phyloP scores from a whole-genome alignment of 2,113 vertebrate genomes.

The Aspidoscelis tigris region DNA sequence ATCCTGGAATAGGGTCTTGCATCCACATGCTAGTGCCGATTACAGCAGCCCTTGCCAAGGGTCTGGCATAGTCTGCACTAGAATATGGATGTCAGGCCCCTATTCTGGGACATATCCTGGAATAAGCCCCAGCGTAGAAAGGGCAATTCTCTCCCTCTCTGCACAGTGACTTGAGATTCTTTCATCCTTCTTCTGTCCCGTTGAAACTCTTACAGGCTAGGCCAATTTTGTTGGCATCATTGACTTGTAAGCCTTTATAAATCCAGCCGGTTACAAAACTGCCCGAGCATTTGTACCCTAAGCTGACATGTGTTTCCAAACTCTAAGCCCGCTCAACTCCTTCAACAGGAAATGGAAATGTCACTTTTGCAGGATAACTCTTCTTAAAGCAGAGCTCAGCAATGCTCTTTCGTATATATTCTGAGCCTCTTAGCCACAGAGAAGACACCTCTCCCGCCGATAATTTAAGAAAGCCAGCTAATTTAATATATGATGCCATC shows the following conservation, averaged over 20 bases:
- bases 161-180: too few species aligned
- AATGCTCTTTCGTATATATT: neutral
- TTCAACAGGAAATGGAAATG: conserved; percentile 38
- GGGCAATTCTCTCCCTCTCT: too few species aligned
- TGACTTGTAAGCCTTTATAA: conserved; percentile 21
- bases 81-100: too few species aligned
- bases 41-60: too few species aligned
- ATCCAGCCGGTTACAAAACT: neutral
- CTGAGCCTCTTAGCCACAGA: conserved; percentile 10
- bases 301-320: conserved; percentile 34
- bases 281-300: neutral
- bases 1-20: too few species aligned
- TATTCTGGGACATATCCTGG: too few species aligned
- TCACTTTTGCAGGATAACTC: conserved; percentile 27
- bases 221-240: neutral
- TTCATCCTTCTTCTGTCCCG: too few species aligned
- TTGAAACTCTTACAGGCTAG: neutral
- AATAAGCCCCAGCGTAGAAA: too few species aligned
- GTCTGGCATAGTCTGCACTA: too few species aligned
- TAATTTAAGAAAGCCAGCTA: conserved; percentile 28
- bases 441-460: conserved; percentile 7
- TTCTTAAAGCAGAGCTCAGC: conserved; percentile 27
- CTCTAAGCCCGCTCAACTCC: conserved; percentile 45
- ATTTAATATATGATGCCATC: conserved; percentile 53
- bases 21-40: too few species aligned